phyloP scores from a whole-genome alignment of 2,888 invertebrate genomes.

The Erebia epiphron region DNA sequence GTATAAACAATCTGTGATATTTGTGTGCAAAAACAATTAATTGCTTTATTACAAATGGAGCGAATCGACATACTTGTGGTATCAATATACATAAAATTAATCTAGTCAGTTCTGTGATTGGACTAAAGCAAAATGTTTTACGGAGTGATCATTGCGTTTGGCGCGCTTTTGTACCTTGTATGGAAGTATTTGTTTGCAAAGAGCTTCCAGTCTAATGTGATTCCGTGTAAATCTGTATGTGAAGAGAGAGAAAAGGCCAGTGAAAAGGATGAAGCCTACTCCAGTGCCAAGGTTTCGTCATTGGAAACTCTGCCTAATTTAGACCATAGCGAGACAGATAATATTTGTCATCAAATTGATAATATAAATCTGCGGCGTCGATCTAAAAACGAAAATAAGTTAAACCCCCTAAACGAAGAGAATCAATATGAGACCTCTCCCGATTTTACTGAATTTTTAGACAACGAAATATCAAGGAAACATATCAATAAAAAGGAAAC shows the following conservation, averaged over 20 bases:
- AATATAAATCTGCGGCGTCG: slow-evolving; percentile 2
- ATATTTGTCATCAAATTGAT: slow-evolving; percentile 8
- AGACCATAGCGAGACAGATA: slow-evolving; percentile 9
- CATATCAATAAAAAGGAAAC: too few species aligned
- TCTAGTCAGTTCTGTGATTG: slow-evolving; percentile 68
- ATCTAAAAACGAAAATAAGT: neutral
- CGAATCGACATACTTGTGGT: slow-evolving; percentile 47
- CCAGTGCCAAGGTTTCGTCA: neutral
- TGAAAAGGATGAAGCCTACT: slow-evolving; percentile 13
- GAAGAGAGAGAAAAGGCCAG: slow-evolving; percentile 27
- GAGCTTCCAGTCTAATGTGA: slow-evolving; percentile 30
- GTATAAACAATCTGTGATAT: slow-evolving; percentile 50
- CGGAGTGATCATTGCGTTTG: slow-evolving; percentile 67
- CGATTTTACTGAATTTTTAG: neutral
- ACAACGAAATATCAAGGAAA: neutral
- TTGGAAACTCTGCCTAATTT: neutral
- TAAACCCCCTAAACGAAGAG: neutral
- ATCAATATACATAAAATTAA: slow-evolving; percentile 49
- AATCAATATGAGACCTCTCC: neutral
- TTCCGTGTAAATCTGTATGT: slow-evolving; percentile 11
- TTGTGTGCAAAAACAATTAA: slow-evolving; percentile 46
- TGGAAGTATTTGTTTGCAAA: slow-evolving; percentile 64
- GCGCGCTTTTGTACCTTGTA: slow-evolving; percentile 61
- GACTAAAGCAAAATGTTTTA: slow-evolving; percentile 66
- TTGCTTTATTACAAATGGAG: slow-evolving; percentile 61